Evolutionary conservation across 2,888 invertebrate genomes (phyloP), one percentile per base, ranked within the genome.

Genomic region (Cataglyphis altisquamis): DNA sequence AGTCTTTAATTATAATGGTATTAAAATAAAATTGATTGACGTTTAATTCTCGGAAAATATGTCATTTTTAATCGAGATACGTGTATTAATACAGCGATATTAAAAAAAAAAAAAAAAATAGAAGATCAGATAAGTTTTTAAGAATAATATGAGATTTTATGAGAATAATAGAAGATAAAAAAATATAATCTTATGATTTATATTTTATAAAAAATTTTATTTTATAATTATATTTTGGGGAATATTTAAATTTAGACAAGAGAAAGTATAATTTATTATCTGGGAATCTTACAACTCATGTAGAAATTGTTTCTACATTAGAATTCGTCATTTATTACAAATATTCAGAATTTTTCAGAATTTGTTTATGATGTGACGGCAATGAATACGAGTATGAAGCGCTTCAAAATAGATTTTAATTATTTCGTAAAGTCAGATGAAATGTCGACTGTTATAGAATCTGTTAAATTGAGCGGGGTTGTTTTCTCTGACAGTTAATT

Each of bases 401-500:
- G 25, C 0, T 3, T 39, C 25, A 77, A 77, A 55, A 66, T 77
- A 55, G 3, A n/a, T 77, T 55, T 4, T 45, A 64, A 64, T 36
- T 36, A 55, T 5, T 48, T 45, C 29, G 9, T 55, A 1, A 4
- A 77, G 5, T 52, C 75, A 21, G 1, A 15, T 5, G 21, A 74
- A 45, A 36, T 15, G 15, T 39, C 64, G 39, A 52, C 36, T 64
- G 25, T 21, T 64, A 39, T 36, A 63, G n/a, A 63, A 45, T 75
- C 64, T 10, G 25, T 75, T 52, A 75, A 75, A 64, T 64, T 66
- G 39, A 52, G 18, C 8, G n/a, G 3, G 25, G 52, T 6, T 60
- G 18, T 64, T 64, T 75, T 12, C 63, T 36, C 21, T 52, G 25
- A 75, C 52, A 39, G 52, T 77, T 55, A 77, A 66, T 77, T 66